Evolutionary conservation across 2,888 invertebrate species (phyloP).

Genomic region (Drosophila testacea): DNA sequence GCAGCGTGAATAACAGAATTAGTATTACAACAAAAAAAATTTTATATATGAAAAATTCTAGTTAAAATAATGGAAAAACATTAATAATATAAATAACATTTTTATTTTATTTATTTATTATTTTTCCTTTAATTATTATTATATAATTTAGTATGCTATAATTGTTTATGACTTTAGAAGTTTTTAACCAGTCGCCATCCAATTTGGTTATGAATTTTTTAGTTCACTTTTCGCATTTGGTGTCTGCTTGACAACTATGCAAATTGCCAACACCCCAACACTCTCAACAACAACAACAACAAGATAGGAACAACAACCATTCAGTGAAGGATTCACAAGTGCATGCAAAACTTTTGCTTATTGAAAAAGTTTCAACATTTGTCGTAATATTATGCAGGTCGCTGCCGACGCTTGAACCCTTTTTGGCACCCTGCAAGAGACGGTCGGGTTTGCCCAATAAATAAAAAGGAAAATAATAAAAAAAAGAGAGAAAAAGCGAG

Average conservation of each 20-base stretch:
- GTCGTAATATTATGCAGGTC: conserved; percentile 79
- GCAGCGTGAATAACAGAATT: conserved; percentile 39
- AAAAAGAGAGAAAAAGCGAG: neutral
- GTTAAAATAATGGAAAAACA: no score
- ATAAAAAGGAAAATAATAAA: conserved; percentile 26
- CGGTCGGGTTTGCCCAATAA: conserved; percentile 20
- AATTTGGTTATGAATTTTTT: conserved; percentile 75
- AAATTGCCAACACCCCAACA: conserved; percentile 51
- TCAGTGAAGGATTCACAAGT: conserved; percentile 29
- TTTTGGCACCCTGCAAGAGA: conserved; percentile 31
- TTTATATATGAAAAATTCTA: no score
- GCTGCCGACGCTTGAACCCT: conserved; percentile 64
- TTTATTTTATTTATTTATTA: neutral
- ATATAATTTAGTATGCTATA: neutral
- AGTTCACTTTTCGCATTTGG: conserved; percentile 24
- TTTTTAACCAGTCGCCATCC: conserved; percentile 37
- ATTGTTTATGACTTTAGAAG: conserved; percentile 5
- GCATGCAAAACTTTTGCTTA: conserved; percentile 73
- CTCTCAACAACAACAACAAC: conserved; percentile 1
- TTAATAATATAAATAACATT: no score
- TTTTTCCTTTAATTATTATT: neutral
- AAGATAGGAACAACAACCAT: conserved; percentile 10
- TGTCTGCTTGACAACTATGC: conserved; percentile 64
- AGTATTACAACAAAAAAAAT: neutral
- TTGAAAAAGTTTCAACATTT: conserved; percentile 79